These are phyloP conservation scores for Podiceps cristatus DNA, from an alignment of 2,113 vertebrate genomes.

Conservation along the genomic window DNA sequence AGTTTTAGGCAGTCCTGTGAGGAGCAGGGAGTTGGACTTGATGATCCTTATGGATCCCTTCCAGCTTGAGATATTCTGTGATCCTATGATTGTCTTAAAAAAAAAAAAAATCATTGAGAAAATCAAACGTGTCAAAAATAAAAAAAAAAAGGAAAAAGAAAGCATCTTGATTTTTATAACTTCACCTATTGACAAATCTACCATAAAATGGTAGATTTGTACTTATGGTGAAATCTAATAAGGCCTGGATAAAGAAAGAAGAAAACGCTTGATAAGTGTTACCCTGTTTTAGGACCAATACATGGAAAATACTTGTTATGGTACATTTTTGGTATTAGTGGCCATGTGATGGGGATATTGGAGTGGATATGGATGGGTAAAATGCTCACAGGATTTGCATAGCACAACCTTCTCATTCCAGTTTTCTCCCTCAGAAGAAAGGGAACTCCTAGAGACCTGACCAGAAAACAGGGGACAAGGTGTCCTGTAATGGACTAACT, in stretches of 20 bases:
- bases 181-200: neutral
- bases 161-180: neutral
- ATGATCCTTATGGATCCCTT: neutral
- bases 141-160: neutral
- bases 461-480: neutral
- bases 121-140: neutral
- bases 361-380: neutral
- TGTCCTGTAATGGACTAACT: neutral
- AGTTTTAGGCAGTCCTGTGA: neutral
- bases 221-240: neutral
- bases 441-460: neutral
- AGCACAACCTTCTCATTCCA: neutral
- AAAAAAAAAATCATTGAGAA: neutral
- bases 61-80: neutral
- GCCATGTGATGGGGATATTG: no score
- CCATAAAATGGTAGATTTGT: neutral
- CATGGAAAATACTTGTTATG: neutral
- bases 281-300: neutral
- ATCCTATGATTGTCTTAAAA: neutral
- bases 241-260: neutral
- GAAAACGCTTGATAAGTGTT: neutral
- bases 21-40: rapidly evolving
- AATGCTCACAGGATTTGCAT: neutral
- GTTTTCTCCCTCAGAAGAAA: neutral
- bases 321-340: neutral